Percentiles rank a stretch among this genome's conserved stretches.
Evolutionary conservation across 2,888 invertebrate genomes (phyloP).

Genomic region (Cenopis cana): DNA sequence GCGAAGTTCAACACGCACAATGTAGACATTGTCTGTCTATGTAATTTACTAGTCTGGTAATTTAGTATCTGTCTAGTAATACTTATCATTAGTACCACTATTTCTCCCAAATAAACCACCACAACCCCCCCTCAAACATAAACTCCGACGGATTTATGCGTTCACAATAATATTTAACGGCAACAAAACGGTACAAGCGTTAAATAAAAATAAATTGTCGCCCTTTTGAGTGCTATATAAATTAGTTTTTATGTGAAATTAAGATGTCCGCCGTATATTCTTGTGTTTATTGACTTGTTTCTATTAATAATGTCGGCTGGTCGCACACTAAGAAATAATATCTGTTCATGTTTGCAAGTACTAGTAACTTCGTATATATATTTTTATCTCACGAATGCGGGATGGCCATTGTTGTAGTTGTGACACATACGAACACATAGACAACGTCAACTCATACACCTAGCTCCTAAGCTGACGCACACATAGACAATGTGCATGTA

Average conservation of each 20-base stretch:
- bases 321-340: not conserved
- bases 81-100: not conserved
- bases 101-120: not conserved
- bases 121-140: slow-evolving; percentile 36
- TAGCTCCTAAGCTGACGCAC: too few species aligned
- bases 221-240: slow-evolving; percentile 65
- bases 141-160: slow-evolving; percentile 74
- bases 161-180: slow-evolving; percentile 74
- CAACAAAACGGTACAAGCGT: slow-evolving; percentile 69
- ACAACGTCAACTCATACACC: too few species aligned
- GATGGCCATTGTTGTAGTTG: too few species aligned
- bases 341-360: too few species aligned
- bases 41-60: too few species aligned
- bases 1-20: too few species aligned
- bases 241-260: slow-evolving; percentile 80
- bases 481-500: too few species aligned
- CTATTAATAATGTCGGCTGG: slow-evolving; percentile 53
- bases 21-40: too few species aligned
- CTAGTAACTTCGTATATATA: too few species aligned
- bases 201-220: slow-evolving; percentile 69
- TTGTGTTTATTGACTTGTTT: slow-evolving; percentile 65
- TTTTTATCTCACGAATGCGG: too few species aligned
- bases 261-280: slow-evolving; percentile 77
- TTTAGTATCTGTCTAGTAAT: too few species aligned
- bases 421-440: too few species aligned